Conservation (phyloP, 64 coral and sea anemone species). For the Montipora sp. region DNA sequence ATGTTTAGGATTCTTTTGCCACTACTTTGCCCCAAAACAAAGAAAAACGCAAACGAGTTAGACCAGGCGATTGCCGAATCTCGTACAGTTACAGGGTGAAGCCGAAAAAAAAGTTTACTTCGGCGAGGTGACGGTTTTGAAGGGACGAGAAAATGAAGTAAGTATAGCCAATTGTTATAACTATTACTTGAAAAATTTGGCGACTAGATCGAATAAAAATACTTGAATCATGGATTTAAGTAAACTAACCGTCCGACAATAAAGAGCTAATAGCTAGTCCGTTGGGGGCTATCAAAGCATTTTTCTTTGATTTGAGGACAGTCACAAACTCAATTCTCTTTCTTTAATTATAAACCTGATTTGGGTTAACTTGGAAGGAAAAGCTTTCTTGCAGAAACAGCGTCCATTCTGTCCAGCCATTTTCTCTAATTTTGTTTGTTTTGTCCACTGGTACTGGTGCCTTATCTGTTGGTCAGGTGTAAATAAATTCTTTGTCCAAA, state of each 20-base stretch:
- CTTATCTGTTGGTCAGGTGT: not conserved
- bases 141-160: constrained; percentile 17
- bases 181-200: not conserved
- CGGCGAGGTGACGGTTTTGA: not conserved
- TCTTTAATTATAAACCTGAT: too few relatives aligned
- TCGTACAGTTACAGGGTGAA: not conserved
- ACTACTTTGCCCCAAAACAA: constrained; percentile 13
- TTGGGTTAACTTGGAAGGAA: too few relatives aligned
- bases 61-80: not conserved
- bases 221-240: not conserved
- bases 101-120: not conserved
- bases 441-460: not conserved
- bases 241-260: not conserved
- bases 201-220: not conserved
- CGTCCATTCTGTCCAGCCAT: not conserved
- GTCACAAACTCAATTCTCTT: too few relatives aligned
- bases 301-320: not conserved
- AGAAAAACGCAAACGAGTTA: not conserved
- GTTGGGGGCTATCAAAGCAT: constrained; percentile 42
- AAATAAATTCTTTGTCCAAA: not conserved
- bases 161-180: not conserved
- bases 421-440: not conserved
- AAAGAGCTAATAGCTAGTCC: not conserved
- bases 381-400: too few relatives aligned
- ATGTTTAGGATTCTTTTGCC: constrained; percentile 30